phyloP scores from a whole-genome alignment of 1,140 invertebrate species.

The Zaprionus africanus region DNA sequence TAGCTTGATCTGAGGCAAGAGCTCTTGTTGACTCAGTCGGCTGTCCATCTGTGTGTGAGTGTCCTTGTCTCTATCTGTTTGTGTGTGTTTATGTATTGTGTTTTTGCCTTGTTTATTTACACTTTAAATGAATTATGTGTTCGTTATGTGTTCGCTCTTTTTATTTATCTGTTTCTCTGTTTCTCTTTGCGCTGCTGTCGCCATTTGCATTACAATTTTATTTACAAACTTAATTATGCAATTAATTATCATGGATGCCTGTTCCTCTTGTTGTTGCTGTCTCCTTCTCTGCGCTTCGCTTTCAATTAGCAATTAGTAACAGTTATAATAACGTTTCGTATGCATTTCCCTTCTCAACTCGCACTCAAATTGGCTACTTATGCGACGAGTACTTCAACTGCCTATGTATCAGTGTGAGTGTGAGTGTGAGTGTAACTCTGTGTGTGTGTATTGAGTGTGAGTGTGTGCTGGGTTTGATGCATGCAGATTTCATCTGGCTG shows the following conservation, averaged over 20 bases:
- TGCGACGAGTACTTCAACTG: constrained; percentile 24
- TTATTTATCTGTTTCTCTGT: constrained; percentile 16
- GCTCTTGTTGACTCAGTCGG: constrained; percentile 60
- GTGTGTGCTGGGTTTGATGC: constrained; percentile 19
- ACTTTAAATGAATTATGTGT: constrained; percentile 53
- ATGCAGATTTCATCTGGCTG: constrained; percentile 36
- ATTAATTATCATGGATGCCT: constrained; percentile 62
- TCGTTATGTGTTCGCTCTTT: constrained; percentile 29
- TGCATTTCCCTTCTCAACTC: constrained; percentile 6
- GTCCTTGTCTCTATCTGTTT: constrained; percentile 27
- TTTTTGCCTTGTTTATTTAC: constrained; percentile 66
- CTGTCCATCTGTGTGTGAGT: constrained; percentile 38
- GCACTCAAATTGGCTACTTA: constrained; percentile 66
- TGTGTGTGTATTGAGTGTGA: neutral
- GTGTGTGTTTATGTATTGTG: constrained; percentile 42
- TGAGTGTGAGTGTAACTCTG: constrained; percentile 7
- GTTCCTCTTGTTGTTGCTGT: constrained; percentile 34
- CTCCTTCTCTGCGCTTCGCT: constrained; percentile 8
- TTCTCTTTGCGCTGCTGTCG: constrained; percentile 34
- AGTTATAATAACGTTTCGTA: constrained; percentile 63
- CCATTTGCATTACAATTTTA: constrained; percentile 74
- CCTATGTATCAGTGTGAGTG: constrained; percentile 17
- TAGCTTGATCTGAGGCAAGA: constrained; percentile 25
- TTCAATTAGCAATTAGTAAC: constrained; percentile 75
- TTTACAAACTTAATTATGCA: constrained; percentile 78